A percentile compares a stretch with the other conserved stretches of the same genome.
Conservation (phyloP, 2,888 invertebrate species). For the Amblyjoppa proteus region DNA sequence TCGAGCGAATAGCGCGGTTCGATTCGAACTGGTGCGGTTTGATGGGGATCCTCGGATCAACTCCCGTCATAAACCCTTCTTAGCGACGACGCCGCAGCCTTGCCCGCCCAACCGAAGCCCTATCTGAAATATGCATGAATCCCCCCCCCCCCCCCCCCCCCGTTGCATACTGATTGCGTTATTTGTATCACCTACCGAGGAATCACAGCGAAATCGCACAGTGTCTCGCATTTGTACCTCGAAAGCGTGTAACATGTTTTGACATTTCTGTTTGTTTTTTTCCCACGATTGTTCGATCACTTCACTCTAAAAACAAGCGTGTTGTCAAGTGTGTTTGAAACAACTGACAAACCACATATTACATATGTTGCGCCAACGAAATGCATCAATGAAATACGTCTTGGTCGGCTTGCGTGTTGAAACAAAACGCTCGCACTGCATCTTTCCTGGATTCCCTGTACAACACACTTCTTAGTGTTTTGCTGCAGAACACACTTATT, state of each 20-base stretch:
- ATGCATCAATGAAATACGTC: too few relatives aligned
- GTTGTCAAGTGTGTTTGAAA: too few relatives aligned
- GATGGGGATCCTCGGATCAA: constrained; percentile 84
- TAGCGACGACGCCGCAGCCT: constrained; percentile 78
- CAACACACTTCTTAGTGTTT: too few relatives aligned
- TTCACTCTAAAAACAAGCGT: neutral
- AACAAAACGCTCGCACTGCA: too few relatives aligned
- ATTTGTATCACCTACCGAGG: constrained; percentile 82
- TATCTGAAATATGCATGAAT: constrained; percentile 84
- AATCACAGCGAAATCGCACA: constrained; percentile 72
- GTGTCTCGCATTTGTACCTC: constrained; percentile 55
- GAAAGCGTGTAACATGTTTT: neutral
- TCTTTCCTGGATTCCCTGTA: too few relatives aligned
- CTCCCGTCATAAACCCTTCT: constrained; percentile 85
- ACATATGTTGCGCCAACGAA: too few relatives aligned
- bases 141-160: constrained; percentile 67
- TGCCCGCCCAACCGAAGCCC: constrained; percentile 68
- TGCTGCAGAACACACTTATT: too few relatives aligned
- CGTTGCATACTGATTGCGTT: constrained; percentile 84
- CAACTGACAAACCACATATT: too few relatives aligned
- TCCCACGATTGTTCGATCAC: neutral
- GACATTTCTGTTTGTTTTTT: constrained; percentile 27
- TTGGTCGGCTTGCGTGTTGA: too few relatives aligned
- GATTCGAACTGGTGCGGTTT: constrained; percentile 83
- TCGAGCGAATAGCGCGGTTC: constrained; percentile 73